A percentile compares a stretch with the other conserved stretches of the same genome.
Conservation (phyloP, 1,140 invertebrate species). For the Cyclina sinensis region DNA sequence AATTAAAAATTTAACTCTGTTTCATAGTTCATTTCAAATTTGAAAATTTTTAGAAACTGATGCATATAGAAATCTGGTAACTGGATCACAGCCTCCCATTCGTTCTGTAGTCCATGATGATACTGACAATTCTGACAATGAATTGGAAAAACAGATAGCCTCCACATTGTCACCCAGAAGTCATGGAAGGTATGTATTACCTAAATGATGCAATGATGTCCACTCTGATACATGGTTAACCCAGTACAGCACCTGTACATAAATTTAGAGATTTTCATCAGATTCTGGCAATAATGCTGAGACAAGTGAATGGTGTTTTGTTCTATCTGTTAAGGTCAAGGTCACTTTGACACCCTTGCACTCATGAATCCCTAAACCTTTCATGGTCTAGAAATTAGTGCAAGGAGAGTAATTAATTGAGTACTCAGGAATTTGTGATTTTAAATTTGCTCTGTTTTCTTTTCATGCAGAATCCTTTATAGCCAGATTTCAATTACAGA, state of each 20-base stretch:
- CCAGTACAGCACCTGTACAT: not conserved
- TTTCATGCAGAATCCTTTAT: too few relatives aligned
- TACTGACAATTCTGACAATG: conserved; percentile 83
- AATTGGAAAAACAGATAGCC: conserved; percentile 82
- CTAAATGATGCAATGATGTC: not conserved
- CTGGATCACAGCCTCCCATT: conserved; percentile 57
- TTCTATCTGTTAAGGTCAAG: too few relatives aligned
- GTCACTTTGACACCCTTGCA: too few relatives aligned
- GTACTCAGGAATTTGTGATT: too few relatives aligned
- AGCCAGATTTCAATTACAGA: too few relatives aligned
- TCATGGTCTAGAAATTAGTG: too few relatives aligned
- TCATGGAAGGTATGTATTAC: conserved; percentile 49
- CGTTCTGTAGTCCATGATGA: conserved; percentile 66
- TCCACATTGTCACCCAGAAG: conserved; percentile 76
- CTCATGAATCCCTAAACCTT: too few relatives aligned
- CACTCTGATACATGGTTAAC: not conserved
- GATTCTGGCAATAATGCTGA: not conserved
- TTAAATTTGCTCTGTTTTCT: too few relatives aligned
- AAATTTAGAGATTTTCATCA: not conserved
- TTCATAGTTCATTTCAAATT: too few relatives aligned
- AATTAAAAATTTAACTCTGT: too few relatives aligned
- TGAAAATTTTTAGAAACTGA: conserved; percentile 80
- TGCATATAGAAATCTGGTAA: conserved; percentile 81
- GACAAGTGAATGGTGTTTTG: too few relatives aligned
- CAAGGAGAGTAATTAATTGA: too few relatives aligned